Conservation (phyloP, 2,888 invertebrate species). For the Pristionchus exspectatus region DNA sequence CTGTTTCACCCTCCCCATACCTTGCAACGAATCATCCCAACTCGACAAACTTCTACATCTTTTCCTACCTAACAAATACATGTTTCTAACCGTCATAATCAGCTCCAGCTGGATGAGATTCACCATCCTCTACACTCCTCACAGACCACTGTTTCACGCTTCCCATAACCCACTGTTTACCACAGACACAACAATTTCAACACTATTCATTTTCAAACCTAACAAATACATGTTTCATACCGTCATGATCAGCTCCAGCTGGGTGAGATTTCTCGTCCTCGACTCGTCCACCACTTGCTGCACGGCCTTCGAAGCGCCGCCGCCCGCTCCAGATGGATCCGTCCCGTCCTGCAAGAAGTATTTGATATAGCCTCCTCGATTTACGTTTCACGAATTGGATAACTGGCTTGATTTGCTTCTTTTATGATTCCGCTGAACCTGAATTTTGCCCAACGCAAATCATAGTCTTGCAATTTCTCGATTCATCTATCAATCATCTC, state of each 20-base stretch:
- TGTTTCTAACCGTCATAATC: constrained; percentile 78
- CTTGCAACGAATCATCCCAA: no score
- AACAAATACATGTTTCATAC: constrained; percentile 78
- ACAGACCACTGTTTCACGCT: neutral
- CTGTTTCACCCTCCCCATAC: neutral
- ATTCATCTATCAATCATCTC: no score
- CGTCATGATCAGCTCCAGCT: constrained; percentile 86
- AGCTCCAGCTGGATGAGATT: constrained; percentile 87
- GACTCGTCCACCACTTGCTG: constrained; percentile 57
- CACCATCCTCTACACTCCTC: constrained; percentile 83
- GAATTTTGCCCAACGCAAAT: no score
- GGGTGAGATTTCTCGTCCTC: constrained; percentile 86
- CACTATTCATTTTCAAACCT: no score
- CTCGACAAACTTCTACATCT: no score
- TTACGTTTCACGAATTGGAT: neutral
- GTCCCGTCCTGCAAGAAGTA: constrained; percentile 54
- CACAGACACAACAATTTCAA: no score
- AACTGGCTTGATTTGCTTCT: neutral
- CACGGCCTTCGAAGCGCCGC: constrained; percentile 75
- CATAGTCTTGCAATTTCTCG: no score
- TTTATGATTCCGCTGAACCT: no score
- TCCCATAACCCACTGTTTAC: no score
- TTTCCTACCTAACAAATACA: no score
- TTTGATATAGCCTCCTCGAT: neutral
- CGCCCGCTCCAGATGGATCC: constrained; percentile 84